These are phyloP conservation scores for Archips crataeganus DNA, from an alignment of 2,888 invertebrate genomes.

Conservation along the genomic window DNA sequence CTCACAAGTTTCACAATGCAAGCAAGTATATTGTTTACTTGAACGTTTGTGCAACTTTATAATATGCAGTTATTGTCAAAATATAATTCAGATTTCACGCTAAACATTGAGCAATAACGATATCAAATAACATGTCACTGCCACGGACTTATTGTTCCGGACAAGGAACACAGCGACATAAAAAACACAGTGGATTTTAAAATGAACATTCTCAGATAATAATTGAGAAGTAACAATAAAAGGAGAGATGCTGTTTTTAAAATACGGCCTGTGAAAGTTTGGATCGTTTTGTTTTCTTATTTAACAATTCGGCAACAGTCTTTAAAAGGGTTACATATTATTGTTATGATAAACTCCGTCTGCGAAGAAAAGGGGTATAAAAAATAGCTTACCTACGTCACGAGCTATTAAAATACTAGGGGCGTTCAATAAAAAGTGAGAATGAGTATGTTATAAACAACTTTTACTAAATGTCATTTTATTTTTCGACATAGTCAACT, in stretches of 20 bases:
- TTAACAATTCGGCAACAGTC: constrained; percentile 9
- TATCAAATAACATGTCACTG: constrained; percentile 54
- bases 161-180: constrained; percentile 28
- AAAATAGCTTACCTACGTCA: no score
- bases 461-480: no score
- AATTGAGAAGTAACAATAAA: neutral
- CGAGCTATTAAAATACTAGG: no score
- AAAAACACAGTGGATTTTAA: constrained; percentile 12
- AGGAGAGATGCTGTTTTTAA: constrained; percentile 12
- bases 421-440: no score
- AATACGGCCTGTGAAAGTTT: constrained; percentile 14
- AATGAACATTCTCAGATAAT: constrained; percentile 11
- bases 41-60: constrained; percentile 32
- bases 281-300: constrained; percentile 13
- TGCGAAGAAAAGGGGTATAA: no score
- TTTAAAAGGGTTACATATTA: constrained; percentile 9
- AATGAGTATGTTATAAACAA: no score
- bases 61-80: constrained; percentile 31
- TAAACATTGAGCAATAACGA: constrained; percentile 53
- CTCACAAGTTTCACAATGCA: constrained; percentile 16
- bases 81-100: constrained; percentile 46
- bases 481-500: no score
- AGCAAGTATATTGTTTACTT: constrained; percentile 31
- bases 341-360: constrained; percentile 2
- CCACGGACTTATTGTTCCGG: constrained; percentile 57